These are phyloP conservation scores for Tetramorium alpestre DNA, from an alignment of 1,140 invertebrate genomes.

Conservation along the genomic window DNA sequence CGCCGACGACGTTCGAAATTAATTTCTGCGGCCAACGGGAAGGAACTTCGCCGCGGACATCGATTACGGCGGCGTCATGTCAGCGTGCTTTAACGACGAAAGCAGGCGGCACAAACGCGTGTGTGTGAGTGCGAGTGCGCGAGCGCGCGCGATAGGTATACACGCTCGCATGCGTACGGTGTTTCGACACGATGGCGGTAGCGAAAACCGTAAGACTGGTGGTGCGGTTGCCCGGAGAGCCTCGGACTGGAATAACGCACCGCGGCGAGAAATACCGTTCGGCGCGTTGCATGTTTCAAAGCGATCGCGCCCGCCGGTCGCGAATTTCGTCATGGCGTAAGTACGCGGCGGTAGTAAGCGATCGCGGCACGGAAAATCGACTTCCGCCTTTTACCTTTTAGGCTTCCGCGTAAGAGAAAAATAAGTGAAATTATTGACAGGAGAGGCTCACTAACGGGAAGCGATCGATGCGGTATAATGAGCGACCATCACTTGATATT, in stretches of 20 bases:
- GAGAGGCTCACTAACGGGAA: conserved; percentile 16
- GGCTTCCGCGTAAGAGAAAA: conserved; percentile 37
- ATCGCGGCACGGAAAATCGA: conserved; percentile 31
- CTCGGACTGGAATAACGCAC: conserved; percentile 26
- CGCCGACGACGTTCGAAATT: conserved; percentile 48
- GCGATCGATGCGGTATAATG: conserved; percentile 18
- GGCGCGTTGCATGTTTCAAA: conserved; percentile 48
- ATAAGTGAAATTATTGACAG: conserved; percentile 47
- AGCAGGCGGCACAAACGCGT: conserved; percentile 26
- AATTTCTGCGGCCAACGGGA: conserved; percentile 56
- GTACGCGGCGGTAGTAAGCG: not conserved
- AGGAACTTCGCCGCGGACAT: conserved; percentile 51
- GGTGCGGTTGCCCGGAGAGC: conserved; percentile 8
- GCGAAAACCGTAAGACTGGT: conserved; percentile 47
- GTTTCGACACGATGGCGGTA: conserved; percentile 32
- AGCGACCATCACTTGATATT: not conserved
- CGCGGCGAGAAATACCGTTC: conserved; percentile 37
- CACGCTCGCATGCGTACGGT: conserved; percentile 37
- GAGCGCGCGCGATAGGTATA: not conserved
- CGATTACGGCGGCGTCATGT: conserved; percentile 60
- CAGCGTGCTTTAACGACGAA: conserved; percentile 59
- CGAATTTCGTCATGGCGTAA: conserved; percentile 45
- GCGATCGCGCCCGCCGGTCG: conserved; percentile 28
- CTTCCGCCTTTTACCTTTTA: conserved; percentile 46
- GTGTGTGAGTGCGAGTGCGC: not conserved